Base-by-base conservation (phyloP, 2,888 invertebrate species). In the Octodonta nipae region DNA sequence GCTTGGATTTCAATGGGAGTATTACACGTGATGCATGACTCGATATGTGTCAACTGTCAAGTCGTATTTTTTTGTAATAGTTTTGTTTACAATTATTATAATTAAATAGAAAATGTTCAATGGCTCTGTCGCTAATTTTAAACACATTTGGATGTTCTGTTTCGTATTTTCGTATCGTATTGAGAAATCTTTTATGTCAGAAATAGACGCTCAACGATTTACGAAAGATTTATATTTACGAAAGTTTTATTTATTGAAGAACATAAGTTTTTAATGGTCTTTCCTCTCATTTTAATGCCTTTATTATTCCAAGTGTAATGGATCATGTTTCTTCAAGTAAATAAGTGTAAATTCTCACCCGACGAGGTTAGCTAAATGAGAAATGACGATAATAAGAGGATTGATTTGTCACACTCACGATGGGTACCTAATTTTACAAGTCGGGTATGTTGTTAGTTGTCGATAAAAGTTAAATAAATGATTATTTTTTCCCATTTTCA, bases 211-310 rank as follows among this genome's bases (percentile, higher is more conserved):
- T 15, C 13, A 35, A 33, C 35, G 32, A 30, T 38, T 40, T 37
- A 35, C 37, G 33, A 33, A 32, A 43, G 42, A 43, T 43, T 43
- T 38, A 40, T 43, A 32, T 36, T 37, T 31, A 32, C 32, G 24
- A 34, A 35, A 38, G 40, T 38, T 45, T 39, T 42, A 40, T 43
- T 40, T 33, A 30, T 32, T 30, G 32, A 33, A 33, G 31, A 38
- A 34, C 36, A 34, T 34, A 34, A 28, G 33, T 35, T 35, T 32
- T 37, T 35, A 33, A 38, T 35, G 33, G 35, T 38, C 35, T 35
- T 35, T 38, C n/a, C n/a, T n/a, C n/a, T n/a, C 40, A 40, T 37
- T 28, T 28, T 37, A 35, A 40, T 33, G 36, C 22, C 32, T 31
- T 20, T 34, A 34, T 35, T 36, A 38, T 36, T 38, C 30, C 34